Evolutionary conservation across 2,888 invertebrate genomes (phyloP), one percentile per base, ranked within the genome.

Genomic region (Corythucha ciliata): DNA sequence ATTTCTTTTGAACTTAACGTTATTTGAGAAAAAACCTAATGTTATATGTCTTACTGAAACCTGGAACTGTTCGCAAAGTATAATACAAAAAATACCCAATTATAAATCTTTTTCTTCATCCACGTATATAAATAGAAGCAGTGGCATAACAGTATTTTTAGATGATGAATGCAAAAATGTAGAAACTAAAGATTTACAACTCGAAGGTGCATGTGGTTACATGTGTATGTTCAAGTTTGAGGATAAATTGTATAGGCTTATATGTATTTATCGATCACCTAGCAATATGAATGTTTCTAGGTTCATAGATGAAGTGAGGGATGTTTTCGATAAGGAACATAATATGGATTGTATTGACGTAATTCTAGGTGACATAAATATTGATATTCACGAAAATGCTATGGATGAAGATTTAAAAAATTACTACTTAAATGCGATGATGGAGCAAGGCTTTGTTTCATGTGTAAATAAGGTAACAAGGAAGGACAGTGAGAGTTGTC

Each of bases 231-330:
- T 37, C 12, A 37, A 37, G 12, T 18, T 16, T 18, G 20, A 16
- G 37, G 21, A 37, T 16, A 37, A 18, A 37, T 16, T 37, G 14
- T 37, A 37, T 16, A 18, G 37, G 12, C 21, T 37, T 12, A n/a
- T 37, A n/a, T 14, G 37, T 37, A 18, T 37, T n/a, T 37, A 37
- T 8, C 37, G 37, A n/a, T 37, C 37, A n/a, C 37, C 37, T 37
- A 37, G 4, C 20, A 18, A 10, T 21, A 20, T 18, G 16, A 37
- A 37, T 18, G 20, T 37, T 12, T n/a, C 4, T 16, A 18, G 21
- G 21, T 37, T 37, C 20, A n/a, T 37, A 18, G 37, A 37, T 37
- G 37, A n/a, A 37, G 12, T 37, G 37, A 16, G 21, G 4, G 3
- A 37, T 37, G 14, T 16, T 14, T 12, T 37, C 21, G 21, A 16